These are phyloP conservation scores for Thaumatotibia leucotreta DNA, from an alignment of 1,140 invertebrate species.

Conservation along the genomic window DNA sequence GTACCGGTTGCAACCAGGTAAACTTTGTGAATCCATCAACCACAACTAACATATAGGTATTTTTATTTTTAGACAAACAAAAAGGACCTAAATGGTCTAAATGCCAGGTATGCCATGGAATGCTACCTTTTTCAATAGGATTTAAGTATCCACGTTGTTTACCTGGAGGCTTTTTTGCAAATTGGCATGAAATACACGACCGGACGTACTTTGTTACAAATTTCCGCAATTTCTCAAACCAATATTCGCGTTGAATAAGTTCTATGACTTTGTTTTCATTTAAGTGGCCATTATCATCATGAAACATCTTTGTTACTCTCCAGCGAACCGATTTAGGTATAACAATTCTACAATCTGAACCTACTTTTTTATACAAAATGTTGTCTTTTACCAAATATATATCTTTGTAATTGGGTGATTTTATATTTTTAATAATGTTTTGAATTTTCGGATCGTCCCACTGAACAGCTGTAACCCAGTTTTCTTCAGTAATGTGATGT, in stretches of 20 bases:
- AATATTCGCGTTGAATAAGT: neutral
- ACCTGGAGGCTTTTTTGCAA: slow-evolving; percentile 15
- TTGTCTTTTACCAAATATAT: too few species aligned
- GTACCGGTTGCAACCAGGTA: neutral
- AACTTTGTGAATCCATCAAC: neutral
- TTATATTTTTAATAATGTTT: too few species aligned
- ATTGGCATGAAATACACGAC: slow-evolving; percentile 6
- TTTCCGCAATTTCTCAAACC: neutral
- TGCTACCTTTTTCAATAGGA: slow-evolving; percentile 23
- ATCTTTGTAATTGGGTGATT: too few species aligned
- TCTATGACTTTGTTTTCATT: too few species aligned
- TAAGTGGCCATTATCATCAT: too few species aligned
- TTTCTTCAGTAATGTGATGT: too few species aligned
- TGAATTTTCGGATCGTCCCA: too few species aligned
- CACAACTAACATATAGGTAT: neutral
- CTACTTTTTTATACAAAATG: too few species aligned
- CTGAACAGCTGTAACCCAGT: too few species aligned
- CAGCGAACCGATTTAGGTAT: too few species aligned
- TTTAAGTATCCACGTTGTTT: slow-evolving; percentile 20
- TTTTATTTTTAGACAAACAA: neutral
- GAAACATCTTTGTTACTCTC: too few species aligned
- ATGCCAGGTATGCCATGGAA: slow-evolving; percentile 26
- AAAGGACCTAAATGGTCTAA: slow-evolving; percentile 18
- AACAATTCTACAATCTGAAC: too few species aligned
- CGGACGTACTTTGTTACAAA: slow-evolving; percentile 8